Evolutionary conservation across 2,797 vertebrate species (phyloP), one percentile per base, ranked within the genome.

Genomic region (Argya squamiceps): DNA sequence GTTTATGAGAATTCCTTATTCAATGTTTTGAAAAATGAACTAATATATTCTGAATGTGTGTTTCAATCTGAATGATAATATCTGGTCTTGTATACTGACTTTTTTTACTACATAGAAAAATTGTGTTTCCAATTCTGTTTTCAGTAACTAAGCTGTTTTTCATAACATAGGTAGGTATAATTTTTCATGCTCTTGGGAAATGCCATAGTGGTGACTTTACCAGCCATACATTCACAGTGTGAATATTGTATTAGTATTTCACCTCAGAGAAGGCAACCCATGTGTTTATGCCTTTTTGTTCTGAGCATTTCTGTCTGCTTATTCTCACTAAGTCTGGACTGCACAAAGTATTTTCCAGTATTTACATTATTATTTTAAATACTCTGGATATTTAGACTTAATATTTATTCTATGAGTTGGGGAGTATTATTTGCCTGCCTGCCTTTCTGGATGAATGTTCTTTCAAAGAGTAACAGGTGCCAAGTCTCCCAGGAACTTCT

Each of bases 401-500:
- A 46, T 86, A 47, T 65, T 96, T 91, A 50, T 80, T 90, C 34
- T 71, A 0, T 84, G 60, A 62, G 10, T 24, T 96, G 41, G 32
- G 20, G 53, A 64, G 19, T 50, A 30, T 55, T 58, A 44, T 76
- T 84, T 70, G 37, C 62, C 37, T 49, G 23, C 17, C 56, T 84
- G 63, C 14, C n/a, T 92, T 86, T 88, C 41, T 84, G 15, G 53
- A 47, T 81, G 41, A 91, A 87, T 83, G 8, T 70, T 82, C 67
- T 85, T 93, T 83, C 58, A 76, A 88, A 68, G 58, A 74, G 21
- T 63, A 89, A 90, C 95, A 93, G 88, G 95, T 97, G 87, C 83
- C 78, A 84, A 62, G 47, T 94, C 80, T 93, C 75, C 32, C 36
- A 77, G 84, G 53, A 92, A 73, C 44, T 88, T 84, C 86, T 75